A percentile compares a stretch with the other conserved stretches of the same genome.
Conservation (phyloP, 2,797 vertebrate genomes). For the Sebastes vulpes region DNA sequence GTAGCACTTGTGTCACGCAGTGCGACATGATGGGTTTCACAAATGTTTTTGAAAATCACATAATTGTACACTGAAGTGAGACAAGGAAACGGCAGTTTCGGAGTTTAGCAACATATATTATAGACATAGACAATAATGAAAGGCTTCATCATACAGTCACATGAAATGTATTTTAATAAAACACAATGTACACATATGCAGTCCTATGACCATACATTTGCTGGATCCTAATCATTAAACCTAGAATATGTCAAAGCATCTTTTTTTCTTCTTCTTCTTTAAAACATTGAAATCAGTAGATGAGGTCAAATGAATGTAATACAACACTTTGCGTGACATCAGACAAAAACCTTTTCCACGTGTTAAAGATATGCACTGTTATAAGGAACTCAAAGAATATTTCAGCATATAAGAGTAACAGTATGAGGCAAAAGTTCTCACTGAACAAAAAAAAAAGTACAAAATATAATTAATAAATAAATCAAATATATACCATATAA, state of each 20-base stretch:
- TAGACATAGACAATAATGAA: conserved; percentile 67
- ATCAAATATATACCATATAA: conserved; percentile 92
- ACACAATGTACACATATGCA: conserved; percentile 89
- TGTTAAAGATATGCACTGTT: conserved; percentile 85
- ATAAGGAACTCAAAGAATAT: conserved; percentile 85
- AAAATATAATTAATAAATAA: conserved; percentile 92
- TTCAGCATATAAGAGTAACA: conserved; percentile 87
- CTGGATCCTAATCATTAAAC: conserved; percentile 85
- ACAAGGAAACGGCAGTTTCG: conserved; percentile 49
- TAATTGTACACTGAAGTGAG: conserved; percentile 46
- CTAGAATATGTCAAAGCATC: conserved; percentile 83
- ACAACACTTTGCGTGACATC: conserved; percentile 81
- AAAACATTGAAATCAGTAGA: conserved; percentile 84
- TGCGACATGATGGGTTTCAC: conserved; percentile 67
- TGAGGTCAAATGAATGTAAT: conserved; percentile 81
- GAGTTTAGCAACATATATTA: conserved; percentile 67
- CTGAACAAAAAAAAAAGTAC: conserved; percentile 81
- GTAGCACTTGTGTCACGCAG: conserved; percentile 55
- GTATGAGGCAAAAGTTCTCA: conserved; percentile 84
- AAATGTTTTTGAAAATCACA: conserved; percentile 64
- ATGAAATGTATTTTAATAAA: conserved; percentile 90
- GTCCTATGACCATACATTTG: conserved; percentile 88
- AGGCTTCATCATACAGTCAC: conserved; percentile 78
- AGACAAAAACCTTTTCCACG: conserved; percentile 79
- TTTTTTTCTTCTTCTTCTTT: conserved; percentile 63